These are phyloP conservation scores for Polyodon spathula DNA, from an alignment of 2,113 vertebrate species.

Conservation along the genomic window DNA sequence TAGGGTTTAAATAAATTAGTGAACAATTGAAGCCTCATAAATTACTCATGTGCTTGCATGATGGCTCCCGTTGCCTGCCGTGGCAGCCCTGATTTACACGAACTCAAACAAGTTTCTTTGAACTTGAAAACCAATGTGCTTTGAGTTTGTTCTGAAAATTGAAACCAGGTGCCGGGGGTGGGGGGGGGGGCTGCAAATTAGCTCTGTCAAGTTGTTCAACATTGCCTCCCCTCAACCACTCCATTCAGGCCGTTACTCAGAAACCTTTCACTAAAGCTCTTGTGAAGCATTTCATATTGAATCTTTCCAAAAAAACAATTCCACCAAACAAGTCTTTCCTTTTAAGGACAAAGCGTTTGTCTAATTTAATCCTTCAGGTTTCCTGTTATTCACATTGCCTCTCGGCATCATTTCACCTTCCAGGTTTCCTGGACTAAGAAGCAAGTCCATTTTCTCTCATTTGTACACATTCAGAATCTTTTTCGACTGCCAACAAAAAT, in stretches of 20 bases:
- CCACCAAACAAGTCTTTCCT: too few species aligned
- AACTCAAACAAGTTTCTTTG: too few species aligned
- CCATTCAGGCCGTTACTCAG: too few species aligned
- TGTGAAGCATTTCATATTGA: too few species aligned
- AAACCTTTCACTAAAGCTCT: too few species aligned
- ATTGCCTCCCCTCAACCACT: too few species aligned
- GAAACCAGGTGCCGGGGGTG: neutral
- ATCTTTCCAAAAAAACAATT: slow-evolving; percentile 25
- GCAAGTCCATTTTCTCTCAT: slow-evolving; percentile 39
- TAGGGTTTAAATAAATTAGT: too few species aligned
- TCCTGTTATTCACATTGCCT: slow-evolving; percentile 50
- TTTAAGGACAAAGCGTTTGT: slow-evolving; percentile 49
- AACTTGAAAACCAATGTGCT: too few species aligned
- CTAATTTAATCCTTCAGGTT: slow-evolving; percentile 44
- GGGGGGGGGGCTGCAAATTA: too few species aligned
- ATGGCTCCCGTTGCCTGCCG: neutral
- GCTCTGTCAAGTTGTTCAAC: too few species aligned
- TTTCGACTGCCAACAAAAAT: slow-evolving; percentile 35
- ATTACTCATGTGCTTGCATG: too few species aligned
- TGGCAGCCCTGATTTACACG: neutral
- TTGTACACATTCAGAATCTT: slow-evolving; percentile 46
- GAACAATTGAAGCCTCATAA: too few species aligned
- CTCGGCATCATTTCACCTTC: slow-evolving; percentile 42
- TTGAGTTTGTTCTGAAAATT: neutral
- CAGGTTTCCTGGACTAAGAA: slow-evolving; percentile 52